phyloP scores from a whole-genome alignment of 2,113 vertebrate genomes.

The Lophochroa leadbeateri region DNA sequence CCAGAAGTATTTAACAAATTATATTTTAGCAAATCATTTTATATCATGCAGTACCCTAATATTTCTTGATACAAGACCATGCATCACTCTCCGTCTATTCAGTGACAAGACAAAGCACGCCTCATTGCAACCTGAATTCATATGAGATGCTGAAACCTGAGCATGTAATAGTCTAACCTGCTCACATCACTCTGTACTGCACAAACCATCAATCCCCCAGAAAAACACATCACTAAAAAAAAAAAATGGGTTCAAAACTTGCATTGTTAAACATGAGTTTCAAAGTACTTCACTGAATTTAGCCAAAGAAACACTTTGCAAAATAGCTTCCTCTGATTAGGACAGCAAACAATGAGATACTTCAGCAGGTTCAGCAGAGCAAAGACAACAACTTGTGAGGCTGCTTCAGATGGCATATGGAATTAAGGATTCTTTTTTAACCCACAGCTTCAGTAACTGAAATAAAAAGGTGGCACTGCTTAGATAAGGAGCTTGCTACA shows the following conservation, averaged over 20 bases:
- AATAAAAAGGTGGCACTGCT: not conserved
- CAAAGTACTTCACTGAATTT: not conserved
- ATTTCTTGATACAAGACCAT: not conserved
- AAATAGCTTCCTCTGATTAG: not conserved
- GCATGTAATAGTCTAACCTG: not conserved
- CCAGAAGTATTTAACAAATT: not conserved
- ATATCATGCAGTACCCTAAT: not conserved
- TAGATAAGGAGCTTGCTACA: not conserved
- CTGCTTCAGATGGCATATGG: not conserved
- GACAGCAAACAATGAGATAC: not conserved
- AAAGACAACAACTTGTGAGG: not conserved
- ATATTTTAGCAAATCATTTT: not conserved
- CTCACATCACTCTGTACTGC: not conserved
- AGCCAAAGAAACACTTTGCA: not conserved
- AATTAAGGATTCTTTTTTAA: not conserved
- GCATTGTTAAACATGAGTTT: accelerated
- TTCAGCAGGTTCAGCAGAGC: not conserved
- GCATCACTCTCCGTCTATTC: not conserved
- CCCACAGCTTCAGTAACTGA: not conserved
- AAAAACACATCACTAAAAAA: not conserved
- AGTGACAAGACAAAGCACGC: not conserved
- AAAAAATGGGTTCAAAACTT: not conserved
- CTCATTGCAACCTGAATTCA: not conserved
- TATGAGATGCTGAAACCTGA: not conserved
- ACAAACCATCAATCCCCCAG: not conserved